Evolutionary conservation across 2,113 vertebrate genomes (phyloP).

Genomic region (Pungitius pungitius): DNA sequence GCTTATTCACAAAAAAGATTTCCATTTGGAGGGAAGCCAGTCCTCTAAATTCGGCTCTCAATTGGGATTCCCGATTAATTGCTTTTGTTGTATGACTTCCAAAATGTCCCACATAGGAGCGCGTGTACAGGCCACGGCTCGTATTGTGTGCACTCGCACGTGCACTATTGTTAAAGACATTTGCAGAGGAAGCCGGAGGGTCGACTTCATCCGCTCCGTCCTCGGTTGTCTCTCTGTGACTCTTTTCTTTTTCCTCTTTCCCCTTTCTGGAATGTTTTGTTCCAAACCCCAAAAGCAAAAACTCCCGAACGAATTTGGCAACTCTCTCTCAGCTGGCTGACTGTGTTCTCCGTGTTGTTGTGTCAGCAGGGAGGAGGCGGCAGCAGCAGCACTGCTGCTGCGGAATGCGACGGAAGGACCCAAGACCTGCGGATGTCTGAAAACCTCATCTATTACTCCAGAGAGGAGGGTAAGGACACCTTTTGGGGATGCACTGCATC

Average conservation of each 20-base stretch:
- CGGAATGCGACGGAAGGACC: slow-evolving; percentile 67
- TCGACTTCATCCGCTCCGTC: slow-evolving; percentile 31
- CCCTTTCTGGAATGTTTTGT: neutral
- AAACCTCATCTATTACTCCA: slow-evolving; percentile 93
- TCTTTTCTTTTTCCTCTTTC: slow-evolving; percentile 2
- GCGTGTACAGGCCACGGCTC: slow-evolving; percentile 3
- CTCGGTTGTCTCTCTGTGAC: slow-evolving; percentile 22
- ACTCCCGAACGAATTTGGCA: no score
- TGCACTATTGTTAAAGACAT: slow-evolving; percentile 4
- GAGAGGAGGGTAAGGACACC: slow-evolving; percentile 87
- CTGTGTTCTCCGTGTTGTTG: neutral
- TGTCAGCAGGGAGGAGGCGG: slow-evolving; percentile 71
- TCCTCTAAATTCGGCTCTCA: slow-evolving; percentile 4
- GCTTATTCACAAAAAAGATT: neutral
- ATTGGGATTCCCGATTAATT: neutral
- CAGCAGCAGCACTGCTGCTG: slow-evolving; percentile 26
- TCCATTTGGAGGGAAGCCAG: neutral
- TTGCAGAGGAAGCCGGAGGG: slow-evolving; percentile 48
- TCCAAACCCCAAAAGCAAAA: no score
- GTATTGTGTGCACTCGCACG: slow-evolving; percentile 19
- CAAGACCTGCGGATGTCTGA: slow-evolving; percentile 90
- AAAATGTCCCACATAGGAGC: slow-evolving; percentile 41
- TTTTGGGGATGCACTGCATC: neutral
- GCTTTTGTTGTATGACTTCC: slow-evolving; percentile 6
- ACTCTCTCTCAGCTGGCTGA: slow-evolving; percentile 21